Evolutionary conservation across 1,140 invertebrate genomes (phyloP).

Genomic region (Cydia fagiglandana): DNA sequence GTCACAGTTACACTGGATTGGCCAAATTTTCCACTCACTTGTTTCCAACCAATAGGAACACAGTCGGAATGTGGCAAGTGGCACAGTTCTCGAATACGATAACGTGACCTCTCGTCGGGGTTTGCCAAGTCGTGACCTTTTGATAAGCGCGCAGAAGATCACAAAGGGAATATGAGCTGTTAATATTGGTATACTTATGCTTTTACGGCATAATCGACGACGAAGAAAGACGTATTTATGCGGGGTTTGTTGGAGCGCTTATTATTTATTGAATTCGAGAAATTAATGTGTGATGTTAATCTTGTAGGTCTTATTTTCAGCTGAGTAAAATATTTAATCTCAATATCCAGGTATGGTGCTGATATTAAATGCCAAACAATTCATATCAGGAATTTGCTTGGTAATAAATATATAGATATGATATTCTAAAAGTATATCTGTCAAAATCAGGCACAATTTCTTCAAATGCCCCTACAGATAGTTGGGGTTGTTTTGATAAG

Average conservation of each 20-base stretch:
- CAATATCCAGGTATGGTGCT: too few species aligned
- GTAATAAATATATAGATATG: too few species aligned
- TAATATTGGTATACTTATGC: neutral
- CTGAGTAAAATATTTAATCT: neutral
- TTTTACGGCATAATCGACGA: neutral
- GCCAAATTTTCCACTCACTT: neutral
- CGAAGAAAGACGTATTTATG: neutral
- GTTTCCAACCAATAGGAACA: neutral
- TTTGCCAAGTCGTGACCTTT: conserved; percentile 28
- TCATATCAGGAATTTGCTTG: too few species aligned
- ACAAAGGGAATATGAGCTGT: neutral
- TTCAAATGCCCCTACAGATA: too few species aligned
- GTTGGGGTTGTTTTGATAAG: too few species aligned
- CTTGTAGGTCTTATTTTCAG: neutral
- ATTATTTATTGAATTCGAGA: conserved; percentile 1
- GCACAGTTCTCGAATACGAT: conserved; percentile 17
- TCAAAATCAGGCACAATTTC: too few species aligned
- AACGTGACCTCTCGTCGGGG: neutral
- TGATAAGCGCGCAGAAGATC: neutral
- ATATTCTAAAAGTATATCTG: too few species aligned
- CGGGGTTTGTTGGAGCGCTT: conserved; percentile 2
- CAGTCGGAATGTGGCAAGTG: conserved; percentile 6
- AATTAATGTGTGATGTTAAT: neutral
- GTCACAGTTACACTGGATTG: too few species aligned
- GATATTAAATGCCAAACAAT: too few species aligned